These are phyloP conservation scores for Ariolimax columbianus DNA, from an alignment of 2,888 invertebrate genomes.

Conservation along the genomic window DNA sequence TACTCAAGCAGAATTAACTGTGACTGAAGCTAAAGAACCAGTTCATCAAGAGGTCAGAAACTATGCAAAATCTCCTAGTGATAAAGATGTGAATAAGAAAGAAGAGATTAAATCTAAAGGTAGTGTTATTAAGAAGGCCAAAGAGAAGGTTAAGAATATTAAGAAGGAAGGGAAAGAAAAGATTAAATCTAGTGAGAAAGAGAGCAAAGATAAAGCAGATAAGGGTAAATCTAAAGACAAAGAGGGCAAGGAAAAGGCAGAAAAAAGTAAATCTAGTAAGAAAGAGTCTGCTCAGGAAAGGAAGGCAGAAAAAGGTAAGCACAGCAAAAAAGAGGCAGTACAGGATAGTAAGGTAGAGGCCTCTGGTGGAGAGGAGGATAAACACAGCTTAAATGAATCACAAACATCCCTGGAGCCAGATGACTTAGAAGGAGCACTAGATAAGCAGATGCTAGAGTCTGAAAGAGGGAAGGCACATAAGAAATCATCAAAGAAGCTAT, in stretches of 20 bases:
- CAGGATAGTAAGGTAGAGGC: neutral
- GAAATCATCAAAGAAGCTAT: constrained; percentile 47
- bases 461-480: constrained; percentile 27
- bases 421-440: constrained; percentile 49
- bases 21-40: neutral
- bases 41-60: neutral
- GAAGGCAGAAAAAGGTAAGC: constrained; percentile 25
- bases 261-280: constrained; percentile 21
- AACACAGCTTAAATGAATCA: constrained; percentile 23
- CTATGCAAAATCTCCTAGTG: neutral
- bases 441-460: constrained; percentile 42
- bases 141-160: neutral
- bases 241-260: constrained; percentile 14
- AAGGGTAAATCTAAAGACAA: neutral
- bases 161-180: neutral
- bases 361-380: constrained; percentile 1
- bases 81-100: neutral
- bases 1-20: neutral
- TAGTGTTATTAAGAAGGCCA: neutral
- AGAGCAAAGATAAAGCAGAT: constrained; percentile 30
- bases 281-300: constrained; percentile 16
- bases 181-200: constrained; percentile 6
- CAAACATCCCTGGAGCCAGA: constrained; percentile 40
- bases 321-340: constrained; percentile 4
- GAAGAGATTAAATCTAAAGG: neutral